A percentile compares a stretch with the other conserved stretches of the same genome.
These are phyloP conservation scores for Cremastinae sp. DNA, from an alignment of 2,888 invertebrate species.

Conservation along the genomic window DNA sequence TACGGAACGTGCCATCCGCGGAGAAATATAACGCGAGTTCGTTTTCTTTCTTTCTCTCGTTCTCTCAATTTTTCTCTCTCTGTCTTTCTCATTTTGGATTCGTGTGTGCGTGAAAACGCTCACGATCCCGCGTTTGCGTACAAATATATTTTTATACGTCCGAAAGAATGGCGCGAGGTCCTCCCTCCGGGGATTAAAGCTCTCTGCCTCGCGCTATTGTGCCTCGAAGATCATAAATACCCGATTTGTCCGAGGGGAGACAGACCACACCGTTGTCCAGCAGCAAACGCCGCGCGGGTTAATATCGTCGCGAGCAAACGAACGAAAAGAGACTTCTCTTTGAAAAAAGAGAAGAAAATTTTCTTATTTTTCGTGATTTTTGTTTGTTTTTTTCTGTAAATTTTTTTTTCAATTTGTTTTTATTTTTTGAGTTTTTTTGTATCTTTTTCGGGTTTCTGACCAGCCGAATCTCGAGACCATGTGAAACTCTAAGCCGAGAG, in stretches of 20 bases:
- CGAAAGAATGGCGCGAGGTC: constrained; percentile 23
- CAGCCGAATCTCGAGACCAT: constrained; percentile 15
- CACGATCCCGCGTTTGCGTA: not conserved
- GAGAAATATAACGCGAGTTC: constrained; percentile 70
- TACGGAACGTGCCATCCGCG: constrained; percentile 39
- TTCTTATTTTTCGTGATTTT: constrained; percentile 15
- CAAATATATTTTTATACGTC: constrained; percentile 29
- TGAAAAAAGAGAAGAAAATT: constrained; percentile 30
- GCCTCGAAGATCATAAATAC: constrained; percentile 75
- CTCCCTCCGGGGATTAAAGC: constrained; percentile 71
- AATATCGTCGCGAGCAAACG: constrained; percentile 60
- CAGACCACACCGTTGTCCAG: constrained; percentile 69
- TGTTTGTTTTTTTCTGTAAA: constrained; percentile 4
- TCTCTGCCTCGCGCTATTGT: constrained; percentile 70
- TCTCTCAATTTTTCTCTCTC: too few relatives aligned
- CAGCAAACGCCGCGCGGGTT: constrained; percentile 58
- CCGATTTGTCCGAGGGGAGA: constrained; percentile 75
- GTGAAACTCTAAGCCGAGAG: constrained; percentile 62
- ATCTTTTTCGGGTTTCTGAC: too few relatives aligned
- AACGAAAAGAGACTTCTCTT: constrained; percentile 25
- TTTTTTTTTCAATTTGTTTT: constrained; percentile 29
- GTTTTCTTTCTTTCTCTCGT: too few relatives aligned
- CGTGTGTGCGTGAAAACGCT: not conserved
- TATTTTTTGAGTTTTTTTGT: constrained; percentile 7
- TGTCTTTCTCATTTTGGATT: too few relatives aligned